Evolutionary conservation across 2,888 invertebrate genomes (phyloP).

Genomic region (Pristionchus fissidentatus): DNA sequence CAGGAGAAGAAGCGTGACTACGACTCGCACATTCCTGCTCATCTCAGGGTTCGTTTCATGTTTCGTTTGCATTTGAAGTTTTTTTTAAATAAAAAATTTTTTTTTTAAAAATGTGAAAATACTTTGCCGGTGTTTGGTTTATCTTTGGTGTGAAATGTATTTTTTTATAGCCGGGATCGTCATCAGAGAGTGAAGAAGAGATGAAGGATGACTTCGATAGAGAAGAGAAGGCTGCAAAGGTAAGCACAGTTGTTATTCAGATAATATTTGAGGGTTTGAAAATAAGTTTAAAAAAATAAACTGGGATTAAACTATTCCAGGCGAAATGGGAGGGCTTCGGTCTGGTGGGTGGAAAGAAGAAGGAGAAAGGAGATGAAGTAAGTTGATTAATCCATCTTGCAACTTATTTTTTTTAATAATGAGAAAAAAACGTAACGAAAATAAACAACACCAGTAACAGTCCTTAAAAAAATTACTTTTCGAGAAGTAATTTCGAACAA

Average conservation of each 20-base stretch:
- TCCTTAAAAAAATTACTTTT: not conserved
- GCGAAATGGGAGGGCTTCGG: conserved; percentile 45
- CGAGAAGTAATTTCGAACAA: too few species aligned
- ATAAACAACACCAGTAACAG: too few species aligned
- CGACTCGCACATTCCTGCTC: conserved; percentile 46
- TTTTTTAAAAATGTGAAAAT: not conserved
- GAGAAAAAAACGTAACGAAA: too few species aligned
- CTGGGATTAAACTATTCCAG: too few species aligned
- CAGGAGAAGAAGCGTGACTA: conserved; percentile 10
- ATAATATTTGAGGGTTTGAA: not conserved
- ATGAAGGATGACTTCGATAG: conserved; percentile 29
- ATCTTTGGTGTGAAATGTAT: not conserved
- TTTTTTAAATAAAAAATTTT: too few species aligned
- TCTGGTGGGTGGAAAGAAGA: conserved; percentile 46
- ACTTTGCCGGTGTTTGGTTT: not conserved
- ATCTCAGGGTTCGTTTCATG: not conserved
- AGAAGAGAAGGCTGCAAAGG: conserved; percentile 45
- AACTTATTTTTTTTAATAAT: too few species aligned
- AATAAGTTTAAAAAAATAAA: not conserved
- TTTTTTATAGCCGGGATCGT: conserved; percentile 25
- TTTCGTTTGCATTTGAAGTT: too few species aligned
- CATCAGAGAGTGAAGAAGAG: conserved; percentile 28
- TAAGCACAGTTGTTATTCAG: not conserved
- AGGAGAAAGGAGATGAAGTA: conserved; percentile 51
- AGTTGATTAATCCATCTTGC: conserved; percentile 48